phyloP scores from a whole-genome alignment of 2,888 invertebrate species.

The Phlogophora meticulosa region DNA sequence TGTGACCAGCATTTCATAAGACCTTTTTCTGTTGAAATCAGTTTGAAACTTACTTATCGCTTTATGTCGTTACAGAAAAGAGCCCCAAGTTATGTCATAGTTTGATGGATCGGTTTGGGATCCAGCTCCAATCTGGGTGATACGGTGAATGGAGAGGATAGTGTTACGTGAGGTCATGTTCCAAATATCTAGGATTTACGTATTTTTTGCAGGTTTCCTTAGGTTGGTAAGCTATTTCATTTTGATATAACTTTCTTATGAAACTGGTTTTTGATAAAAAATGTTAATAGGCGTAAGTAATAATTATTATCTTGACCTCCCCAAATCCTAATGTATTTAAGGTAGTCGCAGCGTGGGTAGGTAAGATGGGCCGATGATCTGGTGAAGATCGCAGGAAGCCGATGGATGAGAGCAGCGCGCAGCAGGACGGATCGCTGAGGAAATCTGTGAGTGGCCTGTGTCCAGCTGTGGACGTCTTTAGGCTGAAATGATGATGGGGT shows the following conservation, averaged over 20 bases:
- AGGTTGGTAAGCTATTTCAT: not conserved
- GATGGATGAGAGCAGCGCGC: too few relatives aligned
- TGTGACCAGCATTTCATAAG: constrained; percentile 2
- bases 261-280: not conserved
- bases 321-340: too few relatives aligned
- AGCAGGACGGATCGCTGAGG: too few relatives aligned
- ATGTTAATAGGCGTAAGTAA: too few relatives aligned
- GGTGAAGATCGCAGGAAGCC: too few relatives aligned
- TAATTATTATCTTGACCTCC: too few relatives aligned
- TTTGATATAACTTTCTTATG: not conserved
- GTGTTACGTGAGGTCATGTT: constrained; percentile 17
- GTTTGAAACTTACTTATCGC: constrained; percentile 10
- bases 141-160: constrained; percentile 9
- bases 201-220: not conserved
- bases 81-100: constrained; percentile 22
- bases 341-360: too few relatives aligned
- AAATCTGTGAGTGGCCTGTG: too few relatives aligned
- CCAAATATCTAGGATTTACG: constrained; percentile 10
- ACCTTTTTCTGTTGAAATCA: constrained; percentile 26
- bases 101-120: constrained; percentile 46
- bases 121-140: constrained; percentile 38
- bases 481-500: too few relatives aligned
- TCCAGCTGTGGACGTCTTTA: too few relatives aligned
- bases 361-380: too few relatives aligned
- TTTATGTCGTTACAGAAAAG: constrained; percentile 13